Conservation (phyloP, 2,797 vertebrate genomes). For the Odontamblyopus rebecca region DNA sequence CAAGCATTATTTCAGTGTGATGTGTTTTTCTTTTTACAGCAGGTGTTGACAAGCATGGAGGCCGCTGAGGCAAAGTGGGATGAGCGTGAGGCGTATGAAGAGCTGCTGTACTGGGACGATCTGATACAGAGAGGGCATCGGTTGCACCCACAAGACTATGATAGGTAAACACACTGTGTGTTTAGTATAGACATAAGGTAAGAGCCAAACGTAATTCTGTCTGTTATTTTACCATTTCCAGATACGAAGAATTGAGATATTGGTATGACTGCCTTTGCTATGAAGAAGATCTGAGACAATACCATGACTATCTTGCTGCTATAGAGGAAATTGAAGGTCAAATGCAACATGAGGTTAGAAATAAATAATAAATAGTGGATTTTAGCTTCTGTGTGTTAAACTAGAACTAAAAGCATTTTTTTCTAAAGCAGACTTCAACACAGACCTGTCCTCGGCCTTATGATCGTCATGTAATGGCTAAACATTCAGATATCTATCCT, state of each 20-base stretch:
- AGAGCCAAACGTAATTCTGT: not conserved
- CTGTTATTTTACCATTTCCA: slow-evolving; percentile 21
- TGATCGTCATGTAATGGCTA: slow-evolving; percentile 91
- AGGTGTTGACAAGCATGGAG: slow-evolving; percentile 59
- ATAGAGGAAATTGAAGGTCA: slow-evolving; percentile 66
- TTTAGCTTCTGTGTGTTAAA: not conserved
- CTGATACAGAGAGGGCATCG: slow-evolving; percentile 76
- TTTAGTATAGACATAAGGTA: too few relatives aligned
- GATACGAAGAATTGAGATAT: slow-evolving; percentile 80
- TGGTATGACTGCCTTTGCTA: slow-evolving; percentile 81
- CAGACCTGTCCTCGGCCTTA: slow-evolving; percentile 75
- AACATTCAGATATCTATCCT: slow-evolving; percentile 91
- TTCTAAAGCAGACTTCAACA: not conserved
- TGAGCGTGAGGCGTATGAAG: slow-evolving; percentile 79
- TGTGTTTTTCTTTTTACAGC: slow-evolving; percentile 16
- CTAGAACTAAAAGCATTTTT: not conserved
- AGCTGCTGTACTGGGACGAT: slow-evolving; percentile 84
- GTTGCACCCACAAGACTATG: slow-evolving; percentile 75
- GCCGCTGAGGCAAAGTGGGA: slow-evolving; percentile 66
- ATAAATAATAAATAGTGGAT: not conserved
- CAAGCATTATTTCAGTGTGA: not conserved
- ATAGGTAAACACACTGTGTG: slow-evolving; percentile 61
- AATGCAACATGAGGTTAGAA: slow-evolving; percentile 53
- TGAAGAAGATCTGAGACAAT: slow-evolving; percentile 76
- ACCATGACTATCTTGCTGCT: slow-evolving; percentile 69